Conservation (phyloP, 2,797 vertebrate species). For the Enteromius trimaculatus region DNA sequence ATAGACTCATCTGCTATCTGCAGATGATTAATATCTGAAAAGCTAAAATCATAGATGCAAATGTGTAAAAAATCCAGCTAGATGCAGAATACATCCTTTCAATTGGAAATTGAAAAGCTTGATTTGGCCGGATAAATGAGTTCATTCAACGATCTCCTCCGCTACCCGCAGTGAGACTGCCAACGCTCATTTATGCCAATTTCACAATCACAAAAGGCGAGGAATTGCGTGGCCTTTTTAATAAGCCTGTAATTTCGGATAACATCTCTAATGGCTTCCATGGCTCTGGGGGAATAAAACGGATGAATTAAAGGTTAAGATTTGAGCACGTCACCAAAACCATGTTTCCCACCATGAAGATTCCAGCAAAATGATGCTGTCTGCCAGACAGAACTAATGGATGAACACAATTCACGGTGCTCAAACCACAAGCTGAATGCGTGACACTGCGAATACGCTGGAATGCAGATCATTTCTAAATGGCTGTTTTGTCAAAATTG, state of each 20-base stretch:
- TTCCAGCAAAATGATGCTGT: conserved; percentile 8
- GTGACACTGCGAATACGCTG: too few species aligned
- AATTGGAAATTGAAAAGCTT: conserved; percentile 55
- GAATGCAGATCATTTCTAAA: neutral
- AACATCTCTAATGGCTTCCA: conserved; percentile 59
- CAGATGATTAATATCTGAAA: conserved; percentile 52
- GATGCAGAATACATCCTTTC: conserved; percentile 50
- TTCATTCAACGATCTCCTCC: conserved; percentile 45
- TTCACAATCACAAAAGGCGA: conserved; percentile 52
- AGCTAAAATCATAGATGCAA: conserved; percentile 45
- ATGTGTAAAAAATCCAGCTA: conserved; percentile 46
- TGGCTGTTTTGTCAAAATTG: conserved; percentile 7
- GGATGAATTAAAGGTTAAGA: conserved; percentile 57
- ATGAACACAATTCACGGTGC: conserved; percentile 17
- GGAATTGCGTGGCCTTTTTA: conserved; percentile 51
- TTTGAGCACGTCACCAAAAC: conserved; percentile 31
- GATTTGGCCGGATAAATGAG: conserved; percentile 49
- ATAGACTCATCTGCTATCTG: conserved; percentile 47
- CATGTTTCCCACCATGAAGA: conserved; percentile 32
- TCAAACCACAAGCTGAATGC: neutral
- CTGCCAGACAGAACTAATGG: conserved; percentile 27
- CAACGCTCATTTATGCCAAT: conserved; percentile 47
- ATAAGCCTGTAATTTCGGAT: conserved; percentile 61
- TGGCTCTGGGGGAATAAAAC: conserved; percentile 33
- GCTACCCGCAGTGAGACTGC: conserved; percentile 36